Evolutionary conservation across 2,888 invertebrate genomes (phyloP), one percentile per base, ranked within the genome.

Genomic region (Meteorus colon): DNA sequence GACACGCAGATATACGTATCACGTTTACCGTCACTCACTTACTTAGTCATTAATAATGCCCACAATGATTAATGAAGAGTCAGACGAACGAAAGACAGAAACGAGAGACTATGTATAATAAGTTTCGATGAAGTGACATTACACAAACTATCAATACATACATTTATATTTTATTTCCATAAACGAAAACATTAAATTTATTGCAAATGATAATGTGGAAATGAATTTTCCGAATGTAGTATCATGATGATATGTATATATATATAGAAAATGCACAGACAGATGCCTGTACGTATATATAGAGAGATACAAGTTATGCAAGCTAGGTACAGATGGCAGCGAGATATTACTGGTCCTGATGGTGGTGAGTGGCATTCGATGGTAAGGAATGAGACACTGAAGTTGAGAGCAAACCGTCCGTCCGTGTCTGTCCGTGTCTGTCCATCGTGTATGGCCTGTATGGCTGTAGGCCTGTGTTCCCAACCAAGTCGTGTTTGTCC

Each of bases 11-110:
- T 73, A 73, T 73, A 65, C 51, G 65, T 65, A 73, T 73, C 73
- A 65, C 84, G 84, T 83, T 81, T 83, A 83, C 83, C 84, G 86
- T 84, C 87, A 85, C 85, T 86, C 84, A 86, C 85, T 86, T 84
- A 85, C 84, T 87, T 87, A 88, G 88, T 89, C 89, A 89, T 89
- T 89, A 89, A 89, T 89, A 89, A 87, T 84, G 81, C 81, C 81
- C 29, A 48, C 60, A 78, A 87, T 89, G 89, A 89, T 89, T 89
- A 89, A 89, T 89, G 89, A 88, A 87, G 87, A 89, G 88, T 87
- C 87, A 68, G 65, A 45, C 68, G 72, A 66, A 70, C 70, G 71
- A 70, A 24, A 60, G 48, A 69, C 48, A 37, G 66, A 68, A 60
- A 69, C 24, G 59, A 27, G 8, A 37, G 80, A 84, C 5, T 31